Percentiles rank a stretch among this genome's conserved stretches.
These are phyloP conservation scores for Idaea biselata DNA, from an alignment of 2,888 invertebrate species.

Conservation along the genomic window DNA sequence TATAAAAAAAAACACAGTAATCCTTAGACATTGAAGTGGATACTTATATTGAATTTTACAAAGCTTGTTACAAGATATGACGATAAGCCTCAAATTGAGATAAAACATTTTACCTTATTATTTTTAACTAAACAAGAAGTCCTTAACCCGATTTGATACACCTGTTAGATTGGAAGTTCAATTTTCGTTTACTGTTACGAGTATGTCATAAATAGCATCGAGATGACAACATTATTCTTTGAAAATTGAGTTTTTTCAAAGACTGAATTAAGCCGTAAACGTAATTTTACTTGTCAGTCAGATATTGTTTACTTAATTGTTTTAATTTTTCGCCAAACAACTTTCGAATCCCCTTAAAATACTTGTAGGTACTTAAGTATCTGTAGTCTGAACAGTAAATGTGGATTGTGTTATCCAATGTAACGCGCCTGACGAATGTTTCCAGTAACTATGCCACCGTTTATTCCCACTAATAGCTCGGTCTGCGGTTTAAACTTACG, in stretches of 20 bases:
- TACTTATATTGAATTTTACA: not conserved
- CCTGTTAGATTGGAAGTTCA: not conserved
- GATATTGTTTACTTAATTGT: not conserved
- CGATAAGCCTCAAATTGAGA: not conserved
- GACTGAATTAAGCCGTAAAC: too few relatives aligned
- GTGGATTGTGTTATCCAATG: conserved; percentile 11
- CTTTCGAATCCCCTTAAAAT: not conserved
- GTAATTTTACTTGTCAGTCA: not conserved
- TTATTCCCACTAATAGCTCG: conserved; percentile 29
- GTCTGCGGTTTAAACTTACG: conserved; percentile 27
- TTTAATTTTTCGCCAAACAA: not conserved
- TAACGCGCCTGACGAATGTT: conserved; percentile 21
- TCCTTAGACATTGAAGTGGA: not conserved
- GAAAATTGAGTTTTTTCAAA: too few relatives aligned
- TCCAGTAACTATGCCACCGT: conserved; percentile 20
- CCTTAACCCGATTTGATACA: not conserved
- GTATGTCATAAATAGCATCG: too few relatives aligned
- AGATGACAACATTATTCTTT: too few relatives aligned
- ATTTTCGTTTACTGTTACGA: not conserved
- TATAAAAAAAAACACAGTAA: not conserved
- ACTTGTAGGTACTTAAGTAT: not conserved
- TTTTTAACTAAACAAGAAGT: not conserved
- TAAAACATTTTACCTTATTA: not conserved
- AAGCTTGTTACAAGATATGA: not conserved
- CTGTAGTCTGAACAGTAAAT: not conserved